Evolutionary conservation across 2,888 invertebrate species (phyloP).

Genomic region (Eustalomyia histrio): DNA sequence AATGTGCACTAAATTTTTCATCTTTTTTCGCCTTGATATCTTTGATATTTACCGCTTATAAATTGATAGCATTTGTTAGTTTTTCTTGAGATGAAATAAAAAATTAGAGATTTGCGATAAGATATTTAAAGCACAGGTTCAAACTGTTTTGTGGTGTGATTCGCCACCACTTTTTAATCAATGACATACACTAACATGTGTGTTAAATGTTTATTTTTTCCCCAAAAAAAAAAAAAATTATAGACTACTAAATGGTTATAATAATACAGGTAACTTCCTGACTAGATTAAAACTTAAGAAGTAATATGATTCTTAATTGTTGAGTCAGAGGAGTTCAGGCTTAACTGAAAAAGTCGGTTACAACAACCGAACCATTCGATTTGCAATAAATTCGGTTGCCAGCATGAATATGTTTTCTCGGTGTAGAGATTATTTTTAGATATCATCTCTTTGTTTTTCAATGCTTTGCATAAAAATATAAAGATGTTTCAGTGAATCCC

Average conservation of each 20-base stretch:
- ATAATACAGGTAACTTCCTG: too few relatives aligned
- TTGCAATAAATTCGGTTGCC: too few relatives aligned
- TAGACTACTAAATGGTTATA: not conserved
- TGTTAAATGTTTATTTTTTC: not conserved
- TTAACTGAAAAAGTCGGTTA: too few relatives aligned
- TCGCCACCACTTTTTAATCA: slow-evolving; percentile 29
- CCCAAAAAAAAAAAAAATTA: not conserved
- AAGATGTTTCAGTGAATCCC: too few relatives aligned
- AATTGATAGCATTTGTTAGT: slow-evolving; percentile 19
- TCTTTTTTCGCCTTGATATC: slow-evolving; percentile 61
- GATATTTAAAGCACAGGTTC: slow-evolving; percentile 57
- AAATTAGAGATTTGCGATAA: slow-evolving; percentile 54
- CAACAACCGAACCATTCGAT: too few relatives aligned
- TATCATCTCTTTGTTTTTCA: too few relatives aligned
- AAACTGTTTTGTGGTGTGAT: slow-evolving; percentile 55
- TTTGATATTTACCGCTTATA: slow-evolving; percentile 60
- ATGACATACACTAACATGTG: not conserved
- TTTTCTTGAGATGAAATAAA: slow-evolving; percentile 24
- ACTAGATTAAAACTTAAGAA: too few relatives aligned
- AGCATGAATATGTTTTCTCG: too few relatives aligned
- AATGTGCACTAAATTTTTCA: slow-evolving; percentile 57
- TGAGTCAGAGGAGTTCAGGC: too few relatives aligned
- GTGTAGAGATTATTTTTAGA: too few relatives aligned
- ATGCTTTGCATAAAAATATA: too few relatives aligned
- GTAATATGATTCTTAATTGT: too few relatives aligned